These are phyloP conservation scores for Stramonita haemastoma DNA, from an alignment of 2,888 invertebrate genomes.

Conservation along the genomic window DNA sequence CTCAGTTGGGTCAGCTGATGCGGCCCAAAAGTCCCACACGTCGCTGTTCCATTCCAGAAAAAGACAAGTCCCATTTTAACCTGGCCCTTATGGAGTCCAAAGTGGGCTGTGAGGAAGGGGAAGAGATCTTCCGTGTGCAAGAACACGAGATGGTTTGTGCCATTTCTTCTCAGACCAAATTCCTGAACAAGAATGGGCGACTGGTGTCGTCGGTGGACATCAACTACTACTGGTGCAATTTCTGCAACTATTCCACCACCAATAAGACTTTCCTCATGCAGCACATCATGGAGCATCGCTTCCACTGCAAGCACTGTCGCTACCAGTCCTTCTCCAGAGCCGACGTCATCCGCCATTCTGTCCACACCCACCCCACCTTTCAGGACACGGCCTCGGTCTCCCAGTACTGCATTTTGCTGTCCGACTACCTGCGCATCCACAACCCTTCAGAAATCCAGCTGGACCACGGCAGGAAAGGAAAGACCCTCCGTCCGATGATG, in stretches of 20 bases:
- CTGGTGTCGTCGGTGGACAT: conserved; percentile 59
- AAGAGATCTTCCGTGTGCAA: conserved; percentile 54
- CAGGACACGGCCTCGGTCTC: conserved; percentile 55
- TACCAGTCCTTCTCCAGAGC: conserved; percentile 70
- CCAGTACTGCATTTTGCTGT: conserved; percentile 64
- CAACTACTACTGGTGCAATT: conserved; percentile 70
- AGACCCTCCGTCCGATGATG: not conserved
- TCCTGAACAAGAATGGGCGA: conserved; percentile 56
- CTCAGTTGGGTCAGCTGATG: conserved; percentile 33
- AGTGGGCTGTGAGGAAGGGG: conserved; percentile 52
- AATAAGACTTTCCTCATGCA: conserved; percentile 58
- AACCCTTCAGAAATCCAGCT: not conserved
- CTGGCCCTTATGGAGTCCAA: conserved; percentile 61
- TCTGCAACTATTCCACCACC: conserved; percentile 64
- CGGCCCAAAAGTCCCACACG: conserved; percentile 54
- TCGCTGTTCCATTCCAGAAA: conserved; percentile 53
- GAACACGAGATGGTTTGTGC: conserved; percentile 67
- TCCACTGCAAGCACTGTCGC: conserved; percentile 67
- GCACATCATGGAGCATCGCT: conserved; percentile 68
- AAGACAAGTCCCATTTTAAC: conserved; percentile 53
- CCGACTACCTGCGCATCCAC: conserved; percentile 58
- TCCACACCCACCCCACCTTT: conserved; percentile 59
- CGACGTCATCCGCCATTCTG: conserved; percentile 65
- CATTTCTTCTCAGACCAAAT: conserved; percentile 59
- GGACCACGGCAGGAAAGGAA: conserved; percentile 26